Evolutionary conservation across 1,140 invertebrate species (phyloP).

Genomic region (Eumeta japonica): DNA sequence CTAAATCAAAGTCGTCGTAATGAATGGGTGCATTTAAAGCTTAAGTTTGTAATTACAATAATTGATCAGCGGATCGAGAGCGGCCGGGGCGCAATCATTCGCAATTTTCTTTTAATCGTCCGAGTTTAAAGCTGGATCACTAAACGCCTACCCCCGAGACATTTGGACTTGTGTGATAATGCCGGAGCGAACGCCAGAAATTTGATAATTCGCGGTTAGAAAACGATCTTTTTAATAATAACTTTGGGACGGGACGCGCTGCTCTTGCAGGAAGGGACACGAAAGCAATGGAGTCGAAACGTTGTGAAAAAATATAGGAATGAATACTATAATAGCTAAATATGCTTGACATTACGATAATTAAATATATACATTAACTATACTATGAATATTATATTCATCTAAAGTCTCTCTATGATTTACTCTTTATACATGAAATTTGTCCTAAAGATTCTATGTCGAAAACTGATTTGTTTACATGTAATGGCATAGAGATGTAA

Average conservation of each 20-base stretch:
- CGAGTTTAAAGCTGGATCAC: conserved; percentile 15
- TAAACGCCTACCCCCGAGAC: conserved; percentile 18
- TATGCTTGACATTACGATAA: too few relatives aligned
- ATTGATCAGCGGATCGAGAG: conserved; percentile 34
- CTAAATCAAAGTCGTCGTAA: conserved; percentile 29
- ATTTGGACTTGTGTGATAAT: conserved; percentile 55
- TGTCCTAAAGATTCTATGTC: too few relatives aligned
- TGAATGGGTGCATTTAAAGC: conserved; percentile 34
- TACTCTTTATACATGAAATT: too few relatives aligned
- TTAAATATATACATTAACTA: too few relatives aligned
- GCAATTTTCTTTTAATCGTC: conserved; percentile 49
- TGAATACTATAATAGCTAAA: too few relatives aligned
- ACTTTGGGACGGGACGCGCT: conserved; percentile 34
- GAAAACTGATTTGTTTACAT: too few relatives aligned
- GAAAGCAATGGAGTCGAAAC: conserved; percentile 18
- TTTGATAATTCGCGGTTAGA: conserved; percentile 54
- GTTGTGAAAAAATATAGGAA: neutral
- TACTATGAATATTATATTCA: too few relatives aligned
- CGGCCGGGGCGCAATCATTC: conserved; percentile 39
- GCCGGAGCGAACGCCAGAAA: conserved; percentile 46
- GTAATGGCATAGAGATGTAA: too few relatives aligned
- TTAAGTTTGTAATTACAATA: conserved; percentile 44
- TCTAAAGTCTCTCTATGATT: too few relatives aligned
- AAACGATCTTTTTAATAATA: conserved; percentile 53
- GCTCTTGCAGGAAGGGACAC: too few relatives aligned